phyloP scores from a whole-genome alignment of 2,888 invertebrate species.

The Deilephila elpenor region DNA sequence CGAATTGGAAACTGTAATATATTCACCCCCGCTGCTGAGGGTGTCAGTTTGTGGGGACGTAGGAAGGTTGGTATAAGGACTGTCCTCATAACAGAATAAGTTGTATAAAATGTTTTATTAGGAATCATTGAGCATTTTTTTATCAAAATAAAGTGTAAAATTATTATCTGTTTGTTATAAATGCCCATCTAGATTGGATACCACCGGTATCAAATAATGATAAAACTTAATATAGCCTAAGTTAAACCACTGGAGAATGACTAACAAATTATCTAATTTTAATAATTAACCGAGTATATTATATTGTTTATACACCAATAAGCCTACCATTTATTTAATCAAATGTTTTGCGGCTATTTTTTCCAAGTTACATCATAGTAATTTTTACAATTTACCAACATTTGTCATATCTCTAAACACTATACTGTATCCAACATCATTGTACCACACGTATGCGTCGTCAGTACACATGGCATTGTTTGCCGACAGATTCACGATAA shows the following conservation, averaged over 20 bases:
- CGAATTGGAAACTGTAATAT: slow-evolving; percentile 78
- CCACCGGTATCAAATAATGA: too few relatives aligned
- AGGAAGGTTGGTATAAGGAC: slow-evolving; percentile 37
- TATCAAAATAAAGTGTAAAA: too few relatives aligned
- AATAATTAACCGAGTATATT: too few relatives aligned
- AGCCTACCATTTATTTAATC: too few relatives aligned
- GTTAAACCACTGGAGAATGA: too few relatives aligned
- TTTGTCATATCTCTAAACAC: neutral
- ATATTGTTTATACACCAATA: too few relatives aligned
- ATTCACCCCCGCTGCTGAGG: slow-evolving; percentile 70
- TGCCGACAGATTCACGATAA: slow-evolving; percentile 66
- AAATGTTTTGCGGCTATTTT: too few relatives aligned
- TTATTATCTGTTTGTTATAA: neutral
- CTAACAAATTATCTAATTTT: too few relatives aligned
- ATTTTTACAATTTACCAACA: neutral
- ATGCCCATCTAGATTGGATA: neutral
- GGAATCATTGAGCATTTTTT: too few relatives aligned
- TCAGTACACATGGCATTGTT: slow-evolving; percentile 63
- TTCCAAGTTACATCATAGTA: too few relatives aligned
- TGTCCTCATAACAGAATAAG: slow-evolving; percentile 18
- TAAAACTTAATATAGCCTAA: too few relatives aligned
- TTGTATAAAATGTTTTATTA: too few relatives aligned
- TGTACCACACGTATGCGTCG: slow-evolving; percentile 41
- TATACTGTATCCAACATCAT: slow-evolving; percentile 7
- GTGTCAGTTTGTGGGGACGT: slow-evolving; percentile 46